Conservation (phyloP, 2,888 invertebrate species). For the Chromoteleia sp. region DNA sequence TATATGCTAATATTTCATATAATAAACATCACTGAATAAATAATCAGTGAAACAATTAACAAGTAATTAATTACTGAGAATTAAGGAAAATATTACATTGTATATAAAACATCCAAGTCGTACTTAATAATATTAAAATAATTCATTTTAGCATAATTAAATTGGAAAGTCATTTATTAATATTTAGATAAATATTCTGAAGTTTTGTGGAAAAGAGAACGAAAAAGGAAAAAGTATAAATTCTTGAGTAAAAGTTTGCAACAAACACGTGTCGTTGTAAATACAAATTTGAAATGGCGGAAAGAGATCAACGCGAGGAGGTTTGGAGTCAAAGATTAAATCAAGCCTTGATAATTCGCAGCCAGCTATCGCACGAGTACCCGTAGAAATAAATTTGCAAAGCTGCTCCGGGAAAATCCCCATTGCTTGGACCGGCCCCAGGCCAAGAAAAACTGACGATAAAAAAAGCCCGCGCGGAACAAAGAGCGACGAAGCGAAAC, state of each 20-base stretch:
- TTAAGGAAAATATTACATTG: no score
- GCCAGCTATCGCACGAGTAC: slow-evolving; percentile 70
- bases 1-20: no score
- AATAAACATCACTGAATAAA: no score
- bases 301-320: slow-evolving; percentile 11
- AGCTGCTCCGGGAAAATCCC: slow-evolving; percentile 66
- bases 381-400: slow-evolving; percentile 73
- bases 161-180: no score
- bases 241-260: neutral
- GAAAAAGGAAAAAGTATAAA: no score
- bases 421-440: slow-evolving; percentile 60
- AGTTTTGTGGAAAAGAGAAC: no score
- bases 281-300: slow-evolving; percentile 23
- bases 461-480: slow-evolving; percentile 60
- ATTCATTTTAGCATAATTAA: no score
- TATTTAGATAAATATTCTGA: no score
- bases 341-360: slow-evolving; percentile 72
- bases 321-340: slow-evolving; percentile 73
- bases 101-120: no score
- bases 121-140: no score
- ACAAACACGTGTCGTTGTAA: slow-evolving; percentile 13
- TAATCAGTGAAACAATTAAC: no score
- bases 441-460: slow-evolving; percentile 56
- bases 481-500: slow-evolving; percentile 64
- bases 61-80: no score